Evolutionary conservation across 1,140 invertebrate genomes (phyloP).

Genomic region (Drosophila baimaii): DNA sequence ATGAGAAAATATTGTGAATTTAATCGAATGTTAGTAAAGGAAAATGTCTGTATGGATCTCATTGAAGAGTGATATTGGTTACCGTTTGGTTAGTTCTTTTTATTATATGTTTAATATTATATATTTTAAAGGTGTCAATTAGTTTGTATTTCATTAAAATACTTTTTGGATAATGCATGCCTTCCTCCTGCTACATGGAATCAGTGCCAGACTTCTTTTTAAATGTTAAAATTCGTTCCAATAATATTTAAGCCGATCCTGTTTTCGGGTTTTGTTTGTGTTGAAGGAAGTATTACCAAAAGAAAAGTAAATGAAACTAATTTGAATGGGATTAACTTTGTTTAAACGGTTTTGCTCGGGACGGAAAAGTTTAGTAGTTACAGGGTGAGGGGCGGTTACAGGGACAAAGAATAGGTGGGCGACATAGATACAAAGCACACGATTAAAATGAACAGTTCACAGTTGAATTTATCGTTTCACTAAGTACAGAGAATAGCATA

Average conservation of each 20-base stretch:
- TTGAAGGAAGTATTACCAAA: constrained; percentile 19
- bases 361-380: not conserved
- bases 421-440: constrained; percentile 47
- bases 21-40: constrained; percentile 33
- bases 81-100: constrained; percentile 19
- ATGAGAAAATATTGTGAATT: constrained; percentile 5
- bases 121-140: not conserved
- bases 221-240: not conserved
- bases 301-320: not conserved
- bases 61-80: constrained; percentile 57
- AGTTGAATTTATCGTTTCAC: constrained; percentile 43
- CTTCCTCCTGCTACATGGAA: constrained; percentile 16
- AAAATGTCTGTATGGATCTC: constrained; percentile 84
- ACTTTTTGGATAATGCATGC: constrained; percentile 60
- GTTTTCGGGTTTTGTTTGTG: constrained; percentile 53
- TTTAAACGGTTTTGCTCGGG: not conserved
- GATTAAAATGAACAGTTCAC: constrained; percentile 45
- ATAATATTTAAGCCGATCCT: constrained; percentile 13
- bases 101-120: not conserved
- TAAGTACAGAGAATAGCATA: constrained; percentile 65
- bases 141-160: no score
- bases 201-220: constrained; percentile 10
- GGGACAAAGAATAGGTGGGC: constrained; percentile 14
- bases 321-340: constrained; percentile 11
- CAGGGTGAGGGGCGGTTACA: not conserved